phyloP scores from a whole-genome alignment of 1,140 invertebrate genomes.

The Rhynchophorus ferrugineus region DNA sequence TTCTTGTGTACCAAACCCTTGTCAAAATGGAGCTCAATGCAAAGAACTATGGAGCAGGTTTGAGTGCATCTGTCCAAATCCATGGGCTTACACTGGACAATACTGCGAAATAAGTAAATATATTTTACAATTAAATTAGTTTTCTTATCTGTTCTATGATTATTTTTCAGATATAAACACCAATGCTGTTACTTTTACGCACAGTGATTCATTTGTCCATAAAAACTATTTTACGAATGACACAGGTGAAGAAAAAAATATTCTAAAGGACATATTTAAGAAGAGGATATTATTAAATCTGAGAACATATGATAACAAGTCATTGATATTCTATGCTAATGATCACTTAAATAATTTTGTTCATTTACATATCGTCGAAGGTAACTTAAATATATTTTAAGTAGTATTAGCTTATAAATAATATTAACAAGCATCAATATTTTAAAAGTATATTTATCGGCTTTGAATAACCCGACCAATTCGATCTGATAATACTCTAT shows the following conservation, averaged over 20 bases:
- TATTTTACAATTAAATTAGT: too few species aligned
- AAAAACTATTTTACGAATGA: slow-evolving; percentile 64
- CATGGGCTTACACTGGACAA: slow-evolving; percentile 80
- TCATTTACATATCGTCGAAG: slow-evolving; percentile 76
- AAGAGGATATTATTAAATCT: slow-evolving; percentile 80
- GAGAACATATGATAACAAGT: slow-evolving; percentile 74
- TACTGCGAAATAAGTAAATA: slow-evolving; percentile 88
- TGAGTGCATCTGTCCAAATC: slow-evolving; percentile 82
- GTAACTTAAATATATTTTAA: slow-evolving; percentile 27
- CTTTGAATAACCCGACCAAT: too few species aligned
- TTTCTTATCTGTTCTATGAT: slow-evolving; percentile 1
- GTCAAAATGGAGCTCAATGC: slow-evolving; percentile 82
- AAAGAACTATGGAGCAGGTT: slow-evolving; percentile 89
- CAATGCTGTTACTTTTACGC: slow-evolving; percentile 83
- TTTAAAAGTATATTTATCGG: too few species aligned
- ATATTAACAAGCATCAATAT: too few species aligned
- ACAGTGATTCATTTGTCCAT: slow-evolving; percentile 67
- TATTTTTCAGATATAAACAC: slow-evolving; percentile 74
- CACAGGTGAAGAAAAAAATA: slow-evolving; percentile 53
- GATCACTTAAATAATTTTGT: slow-evolving; percentile 92
- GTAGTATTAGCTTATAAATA: too few species aligned
- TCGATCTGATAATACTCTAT: too few species aligned
- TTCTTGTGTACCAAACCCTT: slow-evolving; percentile 88
- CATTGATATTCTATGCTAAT: slow-evolving; percentile 81
- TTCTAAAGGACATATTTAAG: slow-evolving; percentile 64